phyloP scores from a whole-genome alignment of 53 echinoderm and acorn worm species.

The Holothuria leucospilota region DNA sequence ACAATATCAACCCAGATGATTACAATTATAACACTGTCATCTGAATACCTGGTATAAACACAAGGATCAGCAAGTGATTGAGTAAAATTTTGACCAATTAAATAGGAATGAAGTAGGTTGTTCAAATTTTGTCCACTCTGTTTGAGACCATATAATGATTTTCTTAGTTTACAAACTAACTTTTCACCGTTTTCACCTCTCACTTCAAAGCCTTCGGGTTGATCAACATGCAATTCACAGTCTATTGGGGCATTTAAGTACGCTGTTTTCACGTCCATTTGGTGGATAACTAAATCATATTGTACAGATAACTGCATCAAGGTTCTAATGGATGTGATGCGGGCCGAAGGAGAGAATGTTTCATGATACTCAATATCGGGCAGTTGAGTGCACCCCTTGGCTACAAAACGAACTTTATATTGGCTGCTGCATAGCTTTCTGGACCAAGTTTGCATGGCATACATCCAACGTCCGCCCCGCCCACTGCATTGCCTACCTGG shows the following conservation, averaged over 20 bases:
- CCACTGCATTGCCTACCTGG: neutral
- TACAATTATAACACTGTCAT: neutral
- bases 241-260: slow-evolving; percentile 63
- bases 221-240: slow-evolving; percentile 44
- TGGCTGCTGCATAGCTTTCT: slow-evolving; percentile 17
- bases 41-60: neutral
- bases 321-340: slow-evolving; percentile 36
- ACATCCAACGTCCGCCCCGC: slow-evolving; percentile 43
- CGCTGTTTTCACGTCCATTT: slow-evolving; percentile 20
- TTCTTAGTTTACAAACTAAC: slow-evolving; percentile 54
- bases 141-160: slow-evolving; percentile 65
- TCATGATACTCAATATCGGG: slow-evolving; percentile 58
- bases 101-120: slow-evolving; percentile 29
- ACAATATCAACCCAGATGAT: neutral
- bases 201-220: slow-evolving; percentile 44
- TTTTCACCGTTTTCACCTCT: slow-evolving; percentile 43
- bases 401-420: slow-evolving; percentile 45
- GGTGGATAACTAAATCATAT: slow-evolving; percentile 24
- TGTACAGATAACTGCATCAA: slow-evolving; percentile 58
- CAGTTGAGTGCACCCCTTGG: slow-evolving; percentile 36
- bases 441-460: neutral
- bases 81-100: slow-evolving; percentile 31
- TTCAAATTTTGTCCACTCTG: slow-evolving; percentile 57
- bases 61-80: slow-evolving; percentile 26
- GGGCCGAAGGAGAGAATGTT: slow-evolving; percentile 37